Evolutionary conservation across 2,797 vertebrate species (phyloP).

Genomic region (Sternarchorhynchus goeldii): DNA sequence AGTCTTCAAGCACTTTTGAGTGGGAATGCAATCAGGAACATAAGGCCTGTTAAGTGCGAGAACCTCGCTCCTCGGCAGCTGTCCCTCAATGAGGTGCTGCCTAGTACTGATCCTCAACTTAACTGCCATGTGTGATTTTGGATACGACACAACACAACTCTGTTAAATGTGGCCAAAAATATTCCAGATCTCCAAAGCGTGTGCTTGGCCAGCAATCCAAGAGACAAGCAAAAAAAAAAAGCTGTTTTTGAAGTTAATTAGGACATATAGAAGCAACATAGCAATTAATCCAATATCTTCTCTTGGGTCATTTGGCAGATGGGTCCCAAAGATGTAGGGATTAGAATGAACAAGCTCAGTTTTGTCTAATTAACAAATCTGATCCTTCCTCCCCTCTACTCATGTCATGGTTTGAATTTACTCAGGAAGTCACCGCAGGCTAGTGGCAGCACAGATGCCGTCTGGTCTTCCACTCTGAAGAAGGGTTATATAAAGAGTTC

Average conservation of each 20-base stretch:
- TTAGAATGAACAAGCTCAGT: slow-evolving; percentile 64
- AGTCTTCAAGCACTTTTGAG: too few species aligned
- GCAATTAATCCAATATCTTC: slow-evolving; percentile 64
- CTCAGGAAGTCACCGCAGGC: slow-evolving; percentile 24
- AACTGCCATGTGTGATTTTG: not conserved
- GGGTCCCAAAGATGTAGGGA: slow-evolving; percentile 55
- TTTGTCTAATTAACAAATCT: slow-evolving; percentile 65
- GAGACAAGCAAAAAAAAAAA: slow-evolving; percentile 49
- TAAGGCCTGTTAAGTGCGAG: too few species aligned
- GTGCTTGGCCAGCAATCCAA: slow-evolving; percentile 49
- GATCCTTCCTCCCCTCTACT: slow-evolving; percentile 4
- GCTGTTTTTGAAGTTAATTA: slow-evolving; percentile 64
- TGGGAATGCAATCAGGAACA: too few species aligned
- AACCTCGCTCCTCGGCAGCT: too few species aligned
- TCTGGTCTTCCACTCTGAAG: not conserved
- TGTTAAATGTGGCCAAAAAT: slow-evolving; percentile 2
- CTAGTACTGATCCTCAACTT: not conserved
- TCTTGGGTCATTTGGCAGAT: slow-evolving; percentile 67
- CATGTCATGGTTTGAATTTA: slow-evolving; percentile 53
- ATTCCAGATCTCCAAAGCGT: slow-evolving; percentile 40
- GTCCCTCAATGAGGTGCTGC: too few species aligned
- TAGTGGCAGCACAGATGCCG: not conserved
- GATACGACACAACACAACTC: not conserved
- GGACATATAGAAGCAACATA: slow-evolving; percentile 67
- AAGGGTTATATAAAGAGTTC: not conserved